Base-by-base conservation (phyloP, 2,113 vertebrate species). In the Ardeotis arabs region DNA sequence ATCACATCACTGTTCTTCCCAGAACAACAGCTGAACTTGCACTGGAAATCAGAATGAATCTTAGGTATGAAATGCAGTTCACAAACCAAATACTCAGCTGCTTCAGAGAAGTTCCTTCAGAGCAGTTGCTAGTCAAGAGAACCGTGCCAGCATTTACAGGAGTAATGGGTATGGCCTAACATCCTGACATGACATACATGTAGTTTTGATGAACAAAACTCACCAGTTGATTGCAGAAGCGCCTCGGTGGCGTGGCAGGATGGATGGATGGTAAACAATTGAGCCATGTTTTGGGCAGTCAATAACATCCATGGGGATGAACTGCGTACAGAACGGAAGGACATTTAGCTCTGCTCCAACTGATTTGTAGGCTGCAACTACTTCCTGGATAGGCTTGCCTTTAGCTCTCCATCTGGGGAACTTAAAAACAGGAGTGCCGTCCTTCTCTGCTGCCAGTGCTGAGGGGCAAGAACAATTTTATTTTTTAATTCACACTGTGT, bases 151-250 rank as follows among this genome's bases (percentile, higher is more conserved):
- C 18, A 29, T n/a, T 60, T 31, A 56, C 35, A 27, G 6, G n/a
- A 60, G 25, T 11, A 45, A 37, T 6, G 74, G 60, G 35, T 49
- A 39, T 29, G 62, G 64, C 52, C 25, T 13, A 31, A 25, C 9
- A n/a, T 31, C 20, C 60, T 69, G 35, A 78, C 0, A 2, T 27
- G 44, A 66, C 33, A 69, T 4, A 47, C 17, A 23, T 0, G 0
- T 2, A 35, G 14, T 18, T 69, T 20, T 4, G 17, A 33, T 47
- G 37, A 39, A 70, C 29, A 58, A 45, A 87, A 89, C 98, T 98
- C 96, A 99, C 99, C 99, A 99, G 97, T 99, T 99, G 96, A 99
- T 99, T 93, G 99, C 99, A 10, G 99, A 99, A 50, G 99, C 99
- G 87, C 99, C 99, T 95, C 99, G 98, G 97, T 99, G 99, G 68